phyloP scores from a whole-genome alignment of 2,888 invertebrate genomes.

The Bombyx huttoni region DNA sequence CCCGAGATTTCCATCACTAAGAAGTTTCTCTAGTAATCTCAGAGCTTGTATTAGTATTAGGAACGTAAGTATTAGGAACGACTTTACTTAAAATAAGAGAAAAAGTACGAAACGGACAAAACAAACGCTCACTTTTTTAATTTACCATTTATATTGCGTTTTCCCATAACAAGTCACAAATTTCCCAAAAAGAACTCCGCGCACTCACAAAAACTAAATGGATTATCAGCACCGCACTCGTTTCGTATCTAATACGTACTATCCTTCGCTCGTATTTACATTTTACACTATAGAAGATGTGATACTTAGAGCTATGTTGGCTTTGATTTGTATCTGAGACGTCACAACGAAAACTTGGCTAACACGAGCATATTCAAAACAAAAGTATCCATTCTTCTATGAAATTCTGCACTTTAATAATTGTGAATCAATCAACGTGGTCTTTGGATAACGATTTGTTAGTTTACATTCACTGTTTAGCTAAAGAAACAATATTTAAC shows the following conservation, averaged over 20 bases:
- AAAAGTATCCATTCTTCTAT: too few relatives aligned
- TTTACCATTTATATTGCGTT: constrained; percentile 1
- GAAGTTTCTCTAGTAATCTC: too few relatives aligned
- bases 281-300: constrained; percentile 29
- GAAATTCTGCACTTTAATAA: background rate
- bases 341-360: constrained; percentile 8
- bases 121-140: constrained; percentile 2
- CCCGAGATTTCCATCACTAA: too few relatives aligned
- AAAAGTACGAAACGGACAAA: too few relatives aligned
- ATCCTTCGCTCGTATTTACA: constrained; percentile 19
- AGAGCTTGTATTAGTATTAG: too few relatives aligned
- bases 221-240: background rate
- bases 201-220: background rate
- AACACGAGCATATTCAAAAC: background rate
- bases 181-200: background rate
- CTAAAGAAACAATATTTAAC: background rate
- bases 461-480: background rate
- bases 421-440: background rate
- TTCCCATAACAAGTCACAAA: background rate
- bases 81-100: too few relatives aligned
- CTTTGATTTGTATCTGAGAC: constrained; percentile 28
- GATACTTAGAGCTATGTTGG: constrained; percentile 29
- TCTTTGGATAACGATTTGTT: background rate
- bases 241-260: constrained; percentile 7
- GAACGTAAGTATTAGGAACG: too few relatives aligned